phyloP scores from a whole-genome alignment of 1,140 invertebrate genomes.

The Bombus sibiricus region DNA sequence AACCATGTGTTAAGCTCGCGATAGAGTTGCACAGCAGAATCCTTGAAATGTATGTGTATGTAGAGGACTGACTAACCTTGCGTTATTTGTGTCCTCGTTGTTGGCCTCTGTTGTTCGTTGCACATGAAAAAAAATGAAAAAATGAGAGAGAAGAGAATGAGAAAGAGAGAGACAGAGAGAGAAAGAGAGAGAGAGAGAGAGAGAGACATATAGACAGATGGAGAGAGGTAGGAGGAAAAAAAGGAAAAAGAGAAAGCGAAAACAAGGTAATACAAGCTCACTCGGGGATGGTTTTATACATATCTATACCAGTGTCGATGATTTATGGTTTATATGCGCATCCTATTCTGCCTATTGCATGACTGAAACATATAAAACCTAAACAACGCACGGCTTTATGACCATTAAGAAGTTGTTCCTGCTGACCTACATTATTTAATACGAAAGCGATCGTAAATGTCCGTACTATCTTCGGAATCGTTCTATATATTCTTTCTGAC shows the following conservation, averaged over 20 bases:
- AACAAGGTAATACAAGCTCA: neutral
- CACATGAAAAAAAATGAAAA: neutral
- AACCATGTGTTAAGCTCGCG: slow-evolving; percentile 16
- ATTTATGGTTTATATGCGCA: slow-evolving; percentile 18
- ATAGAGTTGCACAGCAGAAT: neutral
- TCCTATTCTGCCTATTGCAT: neutral
- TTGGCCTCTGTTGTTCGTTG: slow-evolving; percentile 10
- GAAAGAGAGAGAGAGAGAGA: too few relatives aligned
- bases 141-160: neutral
- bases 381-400: neutral
- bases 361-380: slow-evolving; percentile 19
- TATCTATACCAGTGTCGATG: neutral
- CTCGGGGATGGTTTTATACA: slow-evolving; percentile 1
- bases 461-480: neutral
- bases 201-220: too few relatives aligned
- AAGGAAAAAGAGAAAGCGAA: neutral
- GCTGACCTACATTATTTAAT: slow-evolving; percentile 17
- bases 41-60: slow-evolving; percentile 34
- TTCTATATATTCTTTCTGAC: neutral
- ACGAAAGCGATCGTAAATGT: slow-evolving; percentile 5
- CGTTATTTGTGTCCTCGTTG: slow-evolving; percentile 12
- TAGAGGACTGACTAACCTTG: slow-evolving; percentile 33
- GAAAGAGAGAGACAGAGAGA: neutral
- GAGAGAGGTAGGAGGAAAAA: neutral
- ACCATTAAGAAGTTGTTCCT: neutral